Evolutionary conservation across 92 coral and sea anemone genomes (phyloP), one percentile per base, ranked within the genome.

Genomic region (Parazoanthus atlanticus): DNA sequence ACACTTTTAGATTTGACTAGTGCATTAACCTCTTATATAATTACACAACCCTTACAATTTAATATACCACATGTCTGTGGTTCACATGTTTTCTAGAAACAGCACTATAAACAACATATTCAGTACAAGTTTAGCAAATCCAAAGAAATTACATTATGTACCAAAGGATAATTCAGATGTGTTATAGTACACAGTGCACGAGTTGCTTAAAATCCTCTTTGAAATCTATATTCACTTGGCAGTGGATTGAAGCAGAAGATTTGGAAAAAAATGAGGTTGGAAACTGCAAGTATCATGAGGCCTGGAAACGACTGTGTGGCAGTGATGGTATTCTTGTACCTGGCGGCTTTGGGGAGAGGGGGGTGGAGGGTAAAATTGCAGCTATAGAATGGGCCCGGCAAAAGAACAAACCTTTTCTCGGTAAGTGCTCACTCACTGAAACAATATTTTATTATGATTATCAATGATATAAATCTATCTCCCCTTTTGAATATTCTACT

Each of bases 311-410:
- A 21, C 31, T 76, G 47, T 86, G 92, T 80, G 72, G 92, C 28
- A 40, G 85, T 34, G 86, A 86, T 80, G 99, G 99, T 25, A 92
- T 97, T 41, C 91, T 97, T 49, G 99, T 97, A 0, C 99, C 99
- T 36, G 99, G 99, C 1, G 99, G 99, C 31, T 97, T 97, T 95
- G 99, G 99, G 33, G 94, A 91, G 71, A 94, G 99, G 86, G 99
- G 99, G 67, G 89, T 93, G 12, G 98, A 97, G 69, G 99, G 99
- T 28, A 97, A 95, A 79, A 97, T 97, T 52, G 93, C 94, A 13
- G 99, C 99, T 26, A 96, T 95, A 41, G 93, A 93, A 12, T 97
- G 99, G 99, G 99, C 96, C 43, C 94, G 99, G 36, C 88, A 89
- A 85, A 95, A 95, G 88, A 90, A 90, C 15, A 88, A 91, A 52